Evolutionary conservation across 2,113 vertebrate genomes (phyloP).

Genomic region (Antennarius striatus): DNA sequence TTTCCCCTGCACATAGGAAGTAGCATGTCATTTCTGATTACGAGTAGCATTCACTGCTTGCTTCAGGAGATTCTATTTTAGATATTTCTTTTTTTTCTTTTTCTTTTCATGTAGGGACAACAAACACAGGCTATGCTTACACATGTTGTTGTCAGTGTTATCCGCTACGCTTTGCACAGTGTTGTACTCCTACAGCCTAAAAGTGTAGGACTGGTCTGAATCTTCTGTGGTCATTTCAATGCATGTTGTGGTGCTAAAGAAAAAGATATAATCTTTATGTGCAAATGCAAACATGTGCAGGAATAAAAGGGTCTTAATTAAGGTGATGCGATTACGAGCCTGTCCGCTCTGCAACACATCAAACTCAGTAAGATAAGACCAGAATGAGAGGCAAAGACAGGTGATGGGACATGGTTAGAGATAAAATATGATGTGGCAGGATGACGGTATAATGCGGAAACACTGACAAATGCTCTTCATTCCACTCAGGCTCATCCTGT

Average conservation of each 20-base stretch:
- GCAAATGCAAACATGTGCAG: not conserved
- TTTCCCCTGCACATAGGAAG: conserved; percentile 58
- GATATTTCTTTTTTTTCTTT: conserved; percentile 29
- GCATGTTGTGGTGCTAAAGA: not conserved
- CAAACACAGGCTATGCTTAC: conserved; percentile 24
- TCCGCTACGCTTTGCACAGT: not conserved
- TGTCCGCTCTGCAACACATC: conserved; percentile 7
- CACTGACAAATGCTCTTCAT: conserved; percentile 56
- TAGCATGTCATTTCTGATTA: conserved; percentile 70
- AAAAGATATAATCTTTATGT: not conserved
- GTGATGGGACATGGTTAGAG: conserved; percentile 16
- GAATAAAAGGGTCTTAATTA: too few relatives aligned
- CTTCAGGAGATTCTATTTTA: conserved; percentile 76
- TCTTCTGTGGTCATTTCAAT: not conserved
- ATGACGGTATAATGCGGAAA: conserved; percentile 43
- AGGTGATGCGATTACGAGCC: not conserved
- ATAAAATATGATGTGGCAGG: conserved; percentile 45
- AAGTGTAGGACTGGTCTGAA: conserved; percentile 7
- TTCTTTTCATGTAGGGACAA: conserved; percentile 32
- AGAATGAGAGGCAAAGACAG: conserved; percentile 5
- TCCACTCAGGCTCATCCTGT: conserved; percentile 15
- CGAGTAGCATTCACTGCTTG: conserved; percentile 38
- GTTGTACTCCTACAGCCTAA: not conserved
- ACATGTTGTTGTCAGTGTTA: not conserved
- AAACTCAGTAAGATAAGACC: not conserved